Percentiles rank a stretch among this genome's conserved stretches.
Evolutionary conservation across 2,113 vertebrate species (phyloP).

Genomic region (Arenaria interpres): DNA sequence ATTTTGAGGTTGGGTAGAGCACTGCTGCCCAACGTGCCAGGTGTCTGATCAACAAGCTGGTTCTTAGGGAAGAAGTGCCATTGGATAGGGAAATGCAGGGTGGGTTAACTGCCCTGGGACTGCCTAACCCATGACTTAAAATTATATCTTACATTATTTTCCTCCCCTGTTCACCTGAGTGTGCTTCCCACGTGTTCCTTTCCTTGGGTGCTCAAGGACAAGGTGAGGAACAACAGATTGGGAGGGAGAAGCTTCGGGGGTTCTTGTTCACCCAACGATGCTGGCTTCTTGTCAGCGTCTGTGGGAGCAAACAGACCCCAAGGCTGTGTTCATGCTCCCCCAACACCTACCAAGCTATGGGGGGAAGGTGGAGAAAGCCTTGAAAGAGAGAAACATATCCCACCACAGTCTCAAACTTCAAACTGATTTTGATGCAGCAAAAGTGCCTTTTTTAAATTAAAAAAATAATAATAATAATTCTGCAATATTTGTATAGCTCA

Average conservation of each 20-base stretch:
- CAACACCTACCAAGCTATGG: not conserved
- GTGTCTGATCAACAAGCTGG: not conserved
- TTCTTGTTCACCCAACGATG: not conserved
- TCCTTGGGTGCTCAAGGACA: not conserved
- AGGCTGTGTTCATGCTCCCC: not conserved
- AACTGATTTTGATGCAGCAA: not conserved
- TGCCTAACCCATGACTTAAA: not conserved
- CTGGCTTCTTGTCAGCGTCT: not conserved
- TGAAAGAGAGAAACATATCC: not conserved
- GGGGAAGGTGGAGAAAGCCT: not conserved
- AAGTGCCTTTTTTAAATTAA: not conserved
- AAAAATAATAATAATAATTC: not conserved
- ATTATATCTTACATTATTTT: not conserved
- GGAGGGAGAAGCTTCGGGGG: rapidly evolving
- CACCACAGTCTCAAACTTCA: not conserved
- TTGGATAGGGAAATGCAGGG: not conserved
- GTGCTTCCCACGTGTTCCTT: not conserved
- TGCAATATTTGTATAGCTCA: not conserved
- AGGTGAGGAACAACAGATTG: not conserved
- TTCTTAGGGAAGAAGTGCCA: not conserved
- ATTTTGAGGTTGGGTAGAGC: not conserved
- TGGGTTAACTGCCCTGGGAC: not conserved
- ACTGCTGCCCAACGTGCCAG: not conserved
- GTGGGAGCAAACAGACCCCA: not conserved
- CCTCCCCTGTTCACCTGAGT: not conserved